Evolutionary conservation across 2,797 vertebrate species (phyloP), one percentile per base, ranked within the genome.

Genomic region (Merluccius polli): DNA sequence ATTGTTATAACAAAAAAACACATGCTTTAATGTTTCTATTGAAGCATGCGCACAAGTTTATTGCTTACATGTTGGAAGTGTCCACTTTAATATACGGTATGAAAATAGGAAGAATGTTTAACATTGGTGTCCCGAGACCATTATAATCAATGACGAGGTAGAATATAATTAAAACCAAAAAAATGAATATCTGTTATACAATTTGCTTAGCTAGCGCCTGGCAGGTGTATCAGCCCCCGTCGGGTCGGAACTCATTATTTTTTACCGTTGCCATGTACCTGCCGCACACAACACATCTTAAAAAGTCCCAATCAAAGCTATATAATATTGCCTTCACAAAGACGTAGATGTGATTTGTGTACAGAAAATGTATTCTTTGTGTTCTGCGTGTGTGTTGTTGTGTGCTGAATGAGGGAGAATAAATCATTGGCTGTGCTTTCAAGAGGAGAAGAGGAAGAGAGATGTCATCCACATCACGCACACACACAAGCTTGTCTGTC

Each of bases 401-500:
- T 74, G 11, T 71, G 68, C 78, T 75, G 72, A 75, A 69, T 69
- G 67, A 7, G 44, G 67, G n/a, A 44, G 18, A 71, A 31, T 52
- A 29, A 59, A 18, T 29, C 63, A 30, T 2, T 35, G 9, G 35
- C 3, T 29, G 36, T 12, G 8, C n/a, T 8, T 59, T 31, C 33
- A 29, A 71, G 27, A 73, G 41, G 27, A 44, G 6, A 2, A 73
- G 30, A 33, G 44, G 32, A 24, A 72, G 35, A 72, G 70, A 38
- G 33, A 71, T n/a, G 36, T 29, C 65, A 30, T 13, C 3, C 65
- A 68, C 65, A 29, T 29, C 72, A 63, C 63, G 29, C 29, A 52
- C 75, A 41, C 35, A 33, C 73, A 21, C 29, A 36, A 67, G 24
- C 32, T 27, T 72, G 70, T 72, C 70, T 33, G 18, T 24, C 32